phyloP scores from a whole-genome alignment of 2,888 invertebrate genomes.

The Stenolophus ochropezus region DNA sequence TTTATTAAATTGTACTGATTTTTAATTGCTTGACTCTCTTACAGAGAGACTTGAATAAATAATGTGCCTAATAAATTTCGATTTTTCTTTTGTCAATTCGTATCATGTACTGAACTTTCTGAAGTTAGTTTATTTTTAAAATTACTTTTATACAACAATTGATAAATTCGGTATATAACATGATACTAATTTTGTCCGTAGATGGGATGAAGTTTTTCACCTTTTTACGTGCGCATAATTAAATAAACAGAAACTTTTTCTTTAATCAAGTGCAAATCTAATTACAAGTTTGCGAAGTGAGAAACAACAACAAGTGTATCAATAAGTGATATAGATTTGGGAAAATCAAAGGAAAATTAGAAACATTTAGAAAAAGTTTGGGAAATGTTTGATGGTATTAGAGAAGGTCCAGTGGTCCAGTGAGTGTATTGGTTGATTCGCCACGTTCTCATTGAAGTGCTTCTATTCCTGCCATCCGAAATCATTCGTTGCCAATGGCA shows the following conservation, averaged over 20 bases:
- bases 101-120: slow-evolving; percentile 8
- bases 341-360: background rate
- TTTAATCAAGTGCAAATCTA: background rate
- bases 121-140: background rate
- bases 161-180: too few relatives aligned
- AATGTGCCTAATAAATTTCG: slow-evolving; percentile 15
- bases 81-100: slow-evolving; percentile 25
- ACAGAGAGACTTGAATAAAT: slow-evolving; percentile 24
- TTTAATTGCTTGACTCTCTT: slow-evolving; percentile 5
- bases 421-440: too few relatives aligned
- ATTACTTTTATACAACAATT: too few relatives aligned
- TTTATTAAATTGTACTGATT: slow-evolving; percentile 2
- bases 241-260: slow-evolving; percentile 3
- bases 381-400: background rate
- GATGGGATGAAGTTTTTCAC: slow-evolving; percentile 10
- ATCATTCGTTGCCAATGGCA: too few relatives aligned
- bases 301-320: slow-evolving; percentile 11
- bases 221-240: slow-evolving; percentile 9
- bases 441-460: background rate
- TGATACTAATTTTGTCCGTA: too few relatives aligned
- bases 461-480: background rate
- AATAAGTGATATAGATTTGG: slow-evolving; percentile 13
- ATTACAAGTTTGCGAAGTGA: slow-evolving; percentile 1
- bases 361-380: background rate
- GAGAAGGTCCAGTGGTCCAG: too few relatives aligned